Evolutionary conservation across 2,113 vertebrate species (phyloP).

Genomic region (Ailurus styani): DNA sequence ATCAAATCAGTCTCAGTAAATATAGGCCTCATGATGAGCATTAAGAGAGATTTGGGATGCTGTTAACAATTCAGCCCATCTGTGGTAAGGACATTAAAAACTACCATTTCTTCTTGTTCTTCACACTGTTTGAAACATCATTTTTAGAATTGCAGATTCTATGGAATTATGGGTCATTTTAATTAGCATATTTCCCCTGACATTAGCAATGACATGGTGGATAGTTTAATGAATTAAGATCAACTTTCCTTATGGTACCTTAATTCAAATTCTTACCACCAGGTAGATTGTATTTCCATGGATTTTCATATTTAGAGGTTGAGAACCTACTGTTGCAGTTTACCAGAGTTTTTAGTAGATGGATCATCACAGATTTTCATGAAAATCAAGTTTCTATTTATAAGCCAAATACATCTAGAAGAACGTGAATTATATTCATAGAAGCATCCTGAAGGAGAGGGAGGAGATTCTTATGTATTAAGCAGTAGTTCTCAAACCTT

Average conservation of each 20-base stretch:
- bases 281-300: background rate
- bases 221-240: constrained; percentile 1
- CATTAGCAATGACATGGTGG: background rate
- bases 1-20: background rate
- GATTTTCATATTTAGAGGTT: background rate
- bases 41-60: background rate
- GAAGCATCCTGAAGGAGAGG: background rate
- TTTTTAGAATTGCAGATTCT: background rate
- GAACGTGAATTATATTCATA: background rate
- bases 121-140: background rate
- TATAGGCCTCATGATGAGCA: background rate
- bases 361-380: background rate
- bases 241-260: background rate
- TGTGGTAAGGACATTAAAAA: background rate
- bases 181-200: background rate
- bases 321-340: background rate
- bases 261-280: background rate
- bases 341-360: background rate
- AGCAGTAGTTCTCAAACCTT: background rate
- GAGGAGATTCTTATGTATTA: background rate
- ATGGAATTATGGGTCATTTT: background rate
- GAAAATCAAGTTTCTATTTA: background rate
- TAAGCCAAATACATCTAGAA: background rate
- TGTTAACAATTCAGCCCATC: background rate
- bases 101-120: background rate